These are phyloP conservation scores for Gymnothorax javanicus DNA, from an alignment of 2,797 vertebrate species.

Conservation along the genomic window DNA sequence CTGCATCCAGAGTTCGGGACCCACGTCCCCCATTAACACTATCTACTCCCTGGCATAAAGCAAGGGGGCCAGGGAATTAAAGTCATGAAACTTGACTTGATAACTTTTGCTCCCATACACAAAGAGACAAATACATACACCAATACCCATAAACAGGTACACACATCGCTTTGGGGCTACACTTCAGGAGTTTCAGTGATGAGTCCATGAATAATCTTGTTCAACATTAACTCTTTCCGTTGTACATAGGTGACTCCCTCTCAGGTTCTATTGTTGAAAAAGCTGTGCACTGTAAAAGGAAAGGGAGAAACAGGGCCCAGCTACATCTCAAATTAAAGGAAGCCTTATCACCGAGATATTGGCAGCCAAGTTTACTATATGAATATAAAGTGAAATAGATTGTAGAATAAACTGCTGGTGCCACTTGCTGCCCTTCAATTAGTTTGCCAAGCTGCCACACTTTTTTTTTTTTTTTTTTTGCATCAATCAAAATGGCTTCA, in stretches of 20 bases:
- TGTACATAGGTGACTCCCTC: not conserved
- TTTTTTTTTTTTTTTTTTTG: no score
- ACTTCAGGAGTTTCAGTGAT: not conserved
- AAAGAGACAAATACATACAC: not conserved
- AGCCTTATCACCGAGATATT: constrained; percentile 5
- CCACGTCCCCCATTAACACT: constrained; percentile 89
- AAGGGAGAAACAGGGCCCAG: not conserved
- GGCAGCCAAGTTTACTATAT: constrained; percentile 15
- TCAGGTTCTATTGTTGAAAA: not conserved
- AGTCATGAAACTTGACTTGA: not conserved
- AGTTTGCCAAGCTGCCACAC: no score
- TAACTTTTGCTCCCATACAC: no score
- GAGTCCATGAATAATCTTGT: not conserved
- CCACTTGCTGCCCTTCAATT: no score
- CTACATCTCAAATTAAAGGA: not conserved
- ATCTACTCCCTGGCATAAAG: constrained; percentile 89
- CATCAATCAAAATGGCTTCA: no score
- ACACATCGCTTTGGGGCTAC: not conserved
- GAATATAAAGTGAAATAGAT: constrained; percentile 15
- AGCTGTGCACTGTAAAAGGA: not conserved
- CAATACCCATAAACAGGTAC: not conserved
- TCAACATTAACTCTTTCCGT: not conserved
- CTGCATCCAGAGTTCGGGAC: constrained; percentile 86
- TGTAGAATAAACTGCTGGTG: no score
- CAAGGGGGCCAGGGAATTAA: not conserved